These are phyloP conservation scores for Porites australiensis DNA, from an alignment of 64 coral and sea anemone genomes.

Conservation along the genomic window DNA sequence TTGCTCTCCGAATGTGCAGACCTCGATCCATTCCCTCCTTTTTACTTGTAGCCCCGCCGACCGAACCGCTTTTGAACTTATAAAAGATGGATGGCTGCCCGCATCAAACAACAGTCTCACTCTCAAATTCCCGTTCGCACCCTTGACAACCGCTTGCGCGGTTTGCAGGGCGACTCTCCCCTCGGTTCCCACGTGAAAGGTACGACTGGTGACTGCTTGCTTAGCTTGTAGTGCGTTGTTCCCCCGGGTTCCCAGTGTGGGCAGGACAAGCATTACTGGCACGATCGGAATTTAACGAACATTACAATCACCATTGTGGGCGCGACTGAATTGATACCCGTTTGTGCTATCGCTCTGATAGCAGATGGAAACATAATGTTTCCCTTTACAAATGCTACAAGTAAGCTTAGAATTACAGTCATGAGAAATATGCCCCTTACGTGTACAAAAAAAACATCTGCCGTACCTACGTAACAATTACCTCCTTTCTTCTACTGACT, in stretches of 20 bases:
- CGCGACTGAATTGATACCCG: background rate
- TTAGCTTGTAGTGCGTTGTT: too few species aligned
- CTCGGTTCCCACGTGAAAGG: constrained; percentile 21
- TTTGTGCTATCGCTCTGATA: background rate
- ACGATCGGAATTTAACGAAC: background rate
- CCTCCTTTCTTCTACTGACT: background rate
- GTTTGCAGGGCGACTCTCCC: constrained; percentile 53
- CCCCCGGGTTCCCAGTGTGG: too few species aligned
- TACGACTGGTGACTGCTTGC: too few species aligned
- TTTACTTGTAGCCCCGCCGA: background rate
- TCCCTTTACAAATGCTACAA: constrained; percentile 22
- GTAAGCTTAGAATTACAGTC: constrained; percentile 31
- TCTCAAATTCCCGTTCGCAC: constrained; percentile 17
- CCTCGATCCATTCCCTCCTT: too few species aligned
- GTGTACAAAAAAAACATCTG: constrained; percentile 51
- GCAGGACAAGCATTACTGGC: background rate
- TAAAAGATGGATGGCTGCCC: constrained; percentile 58
- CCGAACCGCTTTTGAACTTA: background rate
- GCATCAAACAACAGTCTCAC: constrained; percentile 51
- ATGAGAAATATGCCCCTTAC: constrained; percentile 44
- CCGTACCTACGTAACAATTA: constrained; percentile 52
- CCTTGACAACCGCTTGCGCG: constrained; percentile 32
- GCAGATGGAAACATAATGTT: background rate
- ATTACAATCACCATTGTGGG: constrained; percentile 44
- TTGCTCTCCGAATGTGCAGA: too few species aligned